phyloP scores from a whole-genome alignment of 2,888 invertebrate species.

The Dichetophora obliterata region DNA sequence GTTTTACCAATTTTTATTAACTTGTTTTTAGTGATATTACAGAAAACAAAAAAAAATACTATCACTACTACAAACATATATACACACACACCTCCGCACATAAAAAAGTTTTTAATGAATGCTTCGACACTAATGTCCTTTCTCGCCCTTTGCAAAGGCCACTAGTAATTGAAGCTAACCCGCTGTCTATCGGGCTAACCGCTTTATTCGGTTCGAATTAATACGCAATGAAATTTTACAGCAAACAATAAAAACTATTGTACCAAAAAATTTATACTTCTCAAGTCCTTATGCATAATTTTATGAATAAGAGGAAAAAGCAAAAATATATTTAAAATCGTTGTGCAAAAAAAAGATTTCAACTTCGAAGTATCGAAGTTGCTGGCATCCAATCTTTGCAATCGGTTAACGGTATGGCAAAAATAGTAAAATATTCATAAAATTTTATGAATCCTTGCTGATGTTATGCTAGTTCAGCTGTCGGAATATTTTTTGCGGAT shows the following conservation, averaged over 20 bases:
- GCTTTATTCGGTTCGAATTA: conserved; percentile 9
- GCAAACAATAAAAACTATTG: conserved; percentile 1
- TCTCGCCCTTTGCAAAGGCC: background rate
- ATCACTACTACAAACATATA: too few species aligned
- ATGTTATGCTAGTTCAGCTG: too few species aligned
- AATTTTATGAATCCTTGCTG: too few species aligned
- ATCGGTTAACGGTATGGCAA: too few species aligned
- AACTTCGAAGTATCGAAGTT: background rate
- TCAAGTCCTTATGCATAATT: background rate
- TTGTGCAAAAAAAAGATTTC: background rate
- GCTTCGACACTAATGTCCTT: too few species aligned
- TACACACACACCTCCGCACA: too few species aligned
- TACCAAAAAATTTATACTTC: background rate
- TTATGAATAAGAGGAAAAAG: background rate
- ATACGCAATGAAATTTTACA: conserved; percentile 27
- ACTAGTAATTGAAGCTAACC: background rate
- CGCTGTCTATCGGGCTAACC: background rate
- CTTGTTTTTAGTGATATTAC: too few species aligned
- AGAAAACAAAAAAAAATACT: too few species aligned
- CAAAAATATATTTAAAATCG: background rate
- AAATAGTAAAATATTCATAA: too few species aligned
- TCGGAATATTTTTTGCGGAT: too few species aligned
- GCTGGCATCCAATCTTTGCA: background rate
- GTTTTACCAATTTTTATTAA: too few species aligned
- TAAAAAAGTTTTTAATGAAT: too few species aligned